Base-by-base conservation (phyloP, 2,797 vertebrate species). In the Sternarchorhynchus goeldii region DNA sequence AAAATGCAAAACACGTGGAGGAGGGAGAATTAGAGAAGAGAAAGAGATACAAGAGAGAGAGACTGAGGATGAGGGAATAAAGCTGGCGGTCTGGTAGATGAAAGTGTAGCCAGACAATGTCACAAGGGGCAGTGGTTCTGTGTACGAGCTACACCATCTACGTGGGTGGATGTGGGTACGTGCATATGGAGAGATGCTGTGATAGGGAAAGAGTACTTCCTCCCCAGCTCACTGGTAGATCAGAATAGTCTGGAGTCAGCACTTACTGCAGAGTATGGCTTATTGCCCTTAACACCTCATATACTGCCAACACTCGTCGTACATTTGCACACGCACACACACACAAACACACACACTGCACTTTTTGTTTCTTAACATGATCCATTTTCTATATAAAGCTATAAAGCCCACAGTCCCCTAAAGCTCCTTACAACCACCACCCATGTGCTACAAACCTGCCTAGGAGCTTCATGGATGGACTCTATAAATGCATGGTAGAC, bases 211-310 rank as follows among this genome's bases (percentile, higher is more conserved):
- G 36, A 10, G 14, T 73, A 39, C 17, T n/a, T 16, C 45, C 45
- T 3, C 45, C 45, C 6, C 6, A 41, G 6, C 39, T 75, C 69
- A 57, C 17, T 41, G 5, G 20, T 73, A 34, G 18, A 60, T 45
- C 34, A 45, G 36, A 12, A 50, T 34, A 16, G 58, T 55, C 55
- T 55, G 67, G 64, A 80, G 64, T 80, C 78, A 80, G 78, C 78
- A 75, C 41, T 75, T 56, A 39, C 16, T 59, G 25, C 18, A n/a
- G 71, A 58, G 36, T 57, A 53, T 79, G 72, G 78, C 78, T 29
- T 75, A 58, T 25, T 62, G 65, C 65, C 78, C 32, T 62, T 68
- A 39, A 62, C 18, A 10, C 57, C 68, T 67, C 36, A n/a, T 6
- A 56, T 45, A 56, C 63, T 66, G 65, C 58, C 73, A 68, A 59